These are phyloP conservation scores for Gordius sp. DNA, from an alignment of 2,888 invertebrate species.

Conservation along the genomic window DNA sequence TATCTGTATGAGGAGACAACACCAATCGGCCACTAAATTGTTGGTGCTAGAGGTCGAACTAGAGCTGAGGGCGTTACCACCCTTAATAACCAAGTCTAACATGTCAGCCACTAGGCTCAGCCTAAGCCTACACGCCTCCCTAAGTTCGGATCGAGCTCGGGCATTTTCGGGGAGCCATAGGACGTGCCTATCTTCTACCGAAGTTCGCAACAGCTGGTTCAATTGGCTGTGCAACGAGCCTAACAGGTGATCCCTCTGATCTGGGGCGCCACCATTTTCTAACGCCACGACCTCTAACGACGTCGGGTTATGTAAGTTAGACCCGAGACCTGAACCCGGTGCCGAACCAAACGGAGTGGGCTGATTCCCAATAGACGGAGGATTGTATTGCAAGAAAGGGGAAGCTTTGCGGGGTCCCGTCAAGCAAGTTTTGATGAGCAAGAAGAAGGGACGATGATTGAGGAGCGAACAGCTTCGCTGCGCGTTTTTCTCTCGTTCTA, in stretches of 20 bases:
- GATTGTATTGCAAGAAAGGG: neutral
- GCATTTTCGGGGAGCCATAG: neutral
- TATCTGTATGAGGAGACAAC: neutral
- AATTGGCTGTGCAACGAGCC: neutral
- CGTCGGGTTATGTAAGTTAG: too few species aligned
- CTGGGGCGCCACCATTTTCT: too few species aligned
- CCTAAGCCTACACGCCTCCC: neutral
- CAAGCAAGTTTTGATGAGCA: conserved; percentile 1
- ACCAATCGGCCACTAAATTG: conserved; percentile 6
- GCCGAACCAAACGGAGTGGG: too few species aligned
- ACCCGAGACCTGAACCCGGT: too few species aligned
- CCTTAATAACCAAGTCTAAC: neutral
- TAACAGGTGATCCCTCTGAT: neutral
- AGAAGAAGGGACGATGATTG: conserved; percentile 1
- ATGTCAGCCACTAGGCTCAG: neutral
- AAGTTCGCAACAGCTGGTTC: neutral
- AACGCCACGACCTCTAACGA: too few species aligned
- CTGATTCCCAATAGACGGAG: too few species aligned
- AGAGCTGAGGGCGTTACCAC: neutral
- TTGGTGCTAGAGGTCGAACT: neutral
- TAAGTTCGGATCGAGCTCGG: neutral
- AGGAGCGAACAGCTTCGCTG: conserved; percentile 12
- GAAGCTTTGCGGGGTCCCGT: neutral
- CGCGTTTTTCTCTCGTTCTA: conserved; percentile 12
- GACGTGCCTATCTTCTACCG: neutral